Percentiles rank a stretch among this genome's conserved stretches.
Evolutionary conservation across 53 echinoderm and acorn worm species (phyloP).

Genomic region (Antedon mediterranea): DNA sequence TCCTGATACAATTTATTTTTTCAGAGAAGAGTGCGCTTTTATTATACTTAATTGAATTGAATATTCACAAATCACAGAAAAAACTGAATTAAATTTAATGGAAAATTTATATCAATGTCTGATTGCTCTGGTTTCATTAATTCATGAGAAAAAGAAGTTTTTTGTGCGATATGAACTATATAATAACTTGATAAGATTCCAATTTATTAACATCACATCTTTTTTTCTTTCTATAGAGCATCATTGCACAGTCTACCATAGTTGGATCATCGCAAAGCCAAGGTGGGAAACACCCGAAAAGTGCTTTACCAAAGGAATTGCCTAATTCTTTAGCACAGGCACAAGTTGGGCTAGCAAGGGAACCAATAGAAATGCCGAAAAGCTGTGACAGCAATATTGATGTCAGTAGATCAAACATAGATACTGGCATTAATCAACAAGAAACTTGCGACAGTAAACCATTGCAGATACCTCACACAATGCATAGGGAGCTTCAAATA

Average conservation of each 20-base stretch:
- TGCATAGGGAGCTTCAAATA: constrained; percentile 1
- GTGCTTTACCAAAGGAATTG: not conserved
- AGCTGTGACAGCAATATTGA: not conserved
- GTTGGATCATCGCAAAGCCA: not conserved
- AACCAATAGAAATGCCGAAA: not conserved
- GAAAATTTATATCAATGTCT: too few relatives aligned
- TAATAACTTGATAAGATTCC: too few relatives aligned
- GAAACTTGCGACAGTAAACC: constrained; percentile 7
- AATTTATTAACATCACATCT: not conserved
- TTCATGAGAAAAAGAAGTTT: too few relatives aligned
- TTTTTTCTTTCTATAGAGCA: not conserved
- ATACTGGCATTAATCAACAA: not conserved
- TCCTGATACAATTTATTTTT: too few relatives aligned
- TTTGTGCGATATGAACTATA: too few relatives aligned
- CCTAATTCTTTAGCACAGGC: not conserved
- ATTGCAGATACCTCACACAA: constrained; percentile 18
- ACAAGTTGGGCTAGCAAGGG: not conserved
- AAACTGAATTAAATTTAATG: too few relatives aligned
- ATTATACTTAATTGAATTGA: too few relatives aligned
- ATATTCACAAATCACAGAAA: too few relatives aligned
- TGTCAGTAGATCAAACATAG: not conserved
- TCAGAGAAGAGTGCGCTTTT: too few relatives aligned
- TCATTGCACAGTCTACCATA: not conserved
- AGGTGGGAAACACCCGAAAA: not conserved
- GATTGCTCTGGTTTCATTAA: too few relatives aligned